These are phyloP conservation scores for Melanaphis sacchari DNA, from an alignment of 1,140 invertebrate species.

Conservation along the genomic window DNA sequence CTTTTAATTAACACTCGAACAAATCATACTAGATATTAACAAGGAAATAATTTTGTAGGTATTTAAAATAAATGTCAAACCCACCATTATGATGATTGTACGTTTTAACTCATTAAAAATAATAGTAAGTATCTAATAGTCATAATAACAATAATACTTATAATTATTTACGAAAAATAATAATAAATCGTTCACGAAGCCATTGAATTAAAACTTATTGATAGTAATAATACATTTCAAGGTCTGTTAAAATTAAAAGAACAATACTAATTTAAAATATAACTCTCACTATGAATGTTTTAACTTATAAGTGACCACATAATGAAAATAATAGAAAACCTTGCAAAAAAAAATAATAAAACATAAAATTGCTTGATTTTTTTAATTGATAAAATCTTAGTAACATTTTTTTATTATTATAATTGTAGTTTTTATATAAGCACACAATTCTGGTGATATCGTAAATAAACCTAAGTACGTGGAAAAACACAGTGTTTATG, in stretches of 20 bases:
- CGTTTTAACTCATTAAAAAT: background rate
- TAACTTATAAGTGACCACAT: slow-evolving; percentile 24
- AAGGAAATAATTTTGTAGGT: background rate
- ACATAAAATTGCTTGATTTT: background rate
- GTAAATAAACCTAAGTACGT: background rate
- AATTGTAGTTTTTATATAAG: background rate
- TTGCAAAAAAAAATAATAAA: slow-evolving; percentile 21
- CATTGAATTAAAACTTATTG: slow-evolving; percentile 12
- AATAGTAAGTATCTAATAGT: background rate
- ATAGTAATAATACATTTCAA: background rate
- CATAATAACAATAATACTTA: background rate
- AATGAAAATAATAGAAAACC: slow-evolving; percentile 29
- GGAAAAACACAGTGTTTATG: background rate
- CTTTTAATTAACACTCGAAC: background rate
- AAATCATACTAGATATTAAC: background rate
- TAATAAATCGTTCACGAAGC: background rate
- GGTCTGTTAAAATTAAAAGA: background rate
- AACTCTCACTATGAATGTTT: background rate
- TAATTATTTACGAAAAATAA: background rate
- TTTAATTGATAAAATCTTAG: background rate
- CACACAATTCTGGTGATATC: background rate
- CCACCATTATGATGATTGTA: background rate
- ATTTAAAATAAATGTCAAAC: slow-evolving; percentile 2
- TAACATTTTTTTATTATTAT: background rate
- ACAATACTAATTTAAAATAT: slow-evolving; percentile 1